Evolutionary conservation across 2,797 vertebrate species (phyloP), one percentile per base, ranked within the genome.

Genomic region (Halcyon leucocephala): DNA sequence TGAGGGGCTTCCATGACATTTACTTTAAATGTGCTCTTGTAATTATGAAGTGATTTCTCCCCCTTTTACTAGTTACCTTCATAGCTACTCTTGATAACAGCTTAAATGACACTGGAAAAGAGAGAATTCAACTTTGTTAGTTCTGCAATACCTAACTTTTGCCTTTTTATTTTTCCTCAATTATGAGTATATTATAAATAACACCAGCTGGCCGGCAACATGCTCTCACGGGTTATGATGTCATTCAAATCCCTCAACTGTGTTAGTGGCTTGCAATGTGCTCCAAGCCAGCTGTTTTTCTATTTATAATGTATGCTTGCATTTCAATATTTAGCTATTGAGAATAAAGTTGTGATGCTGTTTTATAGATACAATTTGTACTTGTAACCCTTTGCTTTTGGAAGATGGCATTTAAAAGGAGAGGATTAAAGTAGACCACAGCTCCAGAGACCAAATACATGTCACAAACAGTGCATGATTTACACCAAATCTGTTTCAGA

Each of bases 211-310:
- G 97, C 96, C 96, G 97, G 96, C 95, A 97, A 91, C 95, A 96
- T 97, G 95, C 97, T 97, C 97, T 98, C 97, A 95, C 95, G 97
- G 96, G 96, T 97, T 98, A 98, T 98, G 98, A 98, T 98, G 98
- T 98, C 97, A 98, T 98, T 97, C 95, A 98, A 97, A 98, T 98
- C 97, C 97, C 97, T 97, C 95, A 95, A 92, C 97, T 97, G 95
- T 97, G 96, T 96, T 97, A 98, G 97, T 96, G 96, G 96, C 97
- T 95, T 92, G 94, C 96, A 97, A 87, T 86, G 83, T 89, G 92
- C 95, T 98, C 97, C 97, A 97, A 98, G 96, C 97, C 97, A 98
- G 97, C 98, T 98, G 98, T 97, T 98, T 98, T 95, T 97, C 97
- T 98, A 97, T 98, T 98, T 98, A 97, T 98, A 97, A 97, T 97